These are phyloP conservation scores for Drosophila demipolita DNA, from an alignment of 2,888 invertebrate species.

Conservation along the genomic window DNA sequence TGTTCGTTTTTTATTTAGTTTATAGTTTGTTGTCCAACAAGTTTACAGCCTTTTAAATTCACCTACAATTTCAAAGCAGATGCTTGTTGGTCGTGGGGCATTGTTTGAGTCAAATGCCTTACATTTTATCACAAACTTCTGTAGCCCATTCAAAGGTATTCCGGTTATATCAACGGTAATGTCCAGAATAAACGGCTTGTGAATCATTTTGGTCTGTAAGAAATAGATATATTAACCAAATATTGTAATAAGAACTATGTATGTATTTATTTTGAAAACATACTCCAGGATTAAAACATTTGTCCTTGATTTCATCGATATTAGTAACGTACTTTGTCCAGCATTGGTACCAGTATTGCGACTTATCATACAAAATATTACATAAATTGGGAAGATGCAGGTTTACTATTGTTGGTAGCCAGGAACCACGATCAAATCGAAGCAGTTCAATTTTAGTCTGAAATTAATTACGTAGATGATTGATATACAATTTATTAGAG, in stretches of 20 bases:
- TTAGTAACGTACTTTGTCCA: constrained; percentile 29
- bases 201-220: constrained; percentile 11
- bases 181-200: background rate
- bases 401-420: constrained; percentile 18
- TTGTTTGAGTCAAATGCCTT: background rate
- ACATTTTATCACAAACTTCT: background rate
- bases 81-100: background rate
- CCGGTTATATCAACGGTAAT: background rate
- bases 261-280: background rate
- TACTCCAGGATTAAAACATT: constrained; percentile 42
- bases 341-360: constrained; percentile 24
- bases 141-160: background rate
- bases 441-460: background rate
- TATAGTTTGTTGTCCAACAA: background rate
- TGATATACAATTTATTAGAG: no score
- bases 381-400: background rate
- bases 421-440: constrained; percentile 20
- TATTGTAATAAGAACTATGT: background rate
- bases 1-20: background rate
- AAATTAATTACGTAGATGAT: background rate
- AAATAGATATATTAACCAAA: background rate
- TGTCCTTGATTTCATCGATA: constrained; percentile 4
- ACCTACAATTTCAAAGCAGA: background rate
- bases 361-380: constrained; percentile 4
- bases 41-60: constrained; percentile 1